phyloP scores from a whole-genome alignment of 2,888 invertebrate genomes.

The Desoria tigrina region DNA sequence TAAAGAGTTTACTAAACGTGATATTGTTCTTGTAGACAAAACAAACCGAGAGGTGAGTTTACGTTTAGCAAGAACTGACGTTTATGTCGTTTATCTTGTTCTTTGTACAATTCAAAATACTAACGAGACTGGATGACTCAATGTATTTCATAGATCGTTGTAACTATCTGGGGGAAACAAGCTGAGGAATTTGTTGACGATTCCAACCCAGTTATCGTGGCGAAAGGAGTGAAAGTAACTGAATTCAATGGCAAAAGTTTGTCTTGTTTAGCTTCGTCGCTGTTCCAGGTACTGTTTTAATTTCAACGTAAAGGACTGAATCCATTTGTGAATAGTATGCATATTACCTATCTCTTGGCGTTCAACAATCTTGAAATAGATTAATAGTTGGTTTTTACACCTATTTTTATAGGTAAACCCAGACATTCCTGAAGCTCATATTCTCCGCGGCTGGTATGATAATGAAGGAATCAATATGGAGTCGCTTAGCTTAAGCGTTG shows the following conservation, averaged over 20 bases:
- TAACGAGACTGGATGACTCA: background rate
- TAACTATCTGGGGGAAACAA: slow-evolving; percentile 89
- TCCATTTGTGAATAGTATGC: no score
- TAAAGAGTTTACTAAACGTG: slow-evolving; percentile 84
- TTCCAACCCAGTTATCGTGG: slow-evolving; percentile 76
- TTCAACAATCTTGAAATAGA: no score
- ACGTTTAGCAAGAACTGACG: background rate
- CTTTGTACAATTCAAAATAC: no score
- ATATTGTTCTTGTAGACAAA: slow-evolving; percentile 81
- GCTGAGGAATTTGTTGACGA: slow-evolving; percentile 81
- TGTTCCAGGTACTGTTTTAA: slow-evolving; percentile 55
- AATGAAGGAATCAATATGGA: slow-evolving; percentile 69
- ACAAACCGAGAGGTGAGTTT: slow-evolving; percentile 68
- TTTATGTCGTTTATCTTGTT: background rate
- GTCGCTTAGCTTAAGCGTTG: slow-evolving; percentile 61
- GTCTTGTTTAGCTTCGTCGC: slow-evolving; percentile 57
- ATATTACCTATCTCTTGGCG: no score
- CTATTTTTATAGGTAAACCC: slow-evolving; percentile 67
- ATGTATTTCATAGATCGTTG: slow-evolving; percentile 61
- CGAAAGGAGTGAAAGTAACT: slow-evolving; percentile 79
- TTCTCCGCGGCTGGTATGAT: slow-evolving; percentile 88
- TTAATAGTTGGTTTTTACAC: background rate
- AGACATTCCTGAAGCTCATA: slow-evolving; percentile 81
- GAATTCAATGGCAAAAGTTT: slow-evolving; percentile 78
- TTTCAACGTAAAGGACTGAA: no score